Evolutionary conservation across 1,140 invertebrate genomes (phyloP).

Genomic region (Mizuhopecten yessoensis): DNA sequence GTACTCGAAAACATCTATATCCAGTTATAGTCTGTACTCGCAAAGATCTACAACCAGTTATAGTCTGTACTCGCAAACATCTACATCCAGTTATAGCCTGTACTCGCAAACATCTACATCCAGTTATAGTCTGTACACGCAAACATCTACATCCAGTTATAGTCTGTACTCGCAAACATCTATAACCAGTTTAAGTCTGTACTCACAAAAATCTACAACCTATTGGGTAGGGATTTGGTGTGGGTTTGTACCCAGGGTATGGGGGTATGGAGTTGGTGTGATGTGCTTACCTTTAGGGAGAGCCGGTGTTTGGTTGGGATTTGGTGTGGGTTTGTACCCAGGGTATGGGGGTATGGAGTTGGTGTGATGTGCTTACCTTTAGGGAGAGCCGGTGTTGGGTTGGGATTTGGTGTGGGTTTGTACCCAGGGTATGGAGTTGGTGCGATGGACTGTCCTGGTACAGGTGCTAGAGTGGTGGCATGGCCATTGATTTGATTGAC

Average conservation of each 20-base stretch:
- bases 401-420: constrained; percentile 47
- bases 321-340: constrained; percentile 36
- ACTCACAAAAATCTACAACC: too few species aligned
- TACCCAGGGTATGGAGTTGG: constrained; percentile 54
- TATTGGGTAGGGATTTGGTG: constrained; percentile 51
- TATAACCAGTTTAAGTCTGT: too few species aligned
- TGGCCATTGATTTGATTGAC: constrained; percentile 48
- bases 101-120: too few species aligned
- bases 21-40: too few species aligned
- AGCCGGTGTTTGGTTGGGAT: constrained; percentile 53
- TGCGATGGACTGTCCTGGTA: constrained; percentile 49
- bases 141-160: too few species aligned
- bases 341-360: constrained; percentile 46
- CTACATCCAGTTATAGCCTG: too few species aligned
- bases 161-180: too few species aligned
- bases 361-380: constrained; percentile 57
- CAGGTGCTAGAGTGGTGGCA: constrained; percentile 53
- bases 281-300: constrained; percentile 62
- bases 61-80: too few species aligned
- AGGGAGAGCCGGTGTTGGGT: constrained; percentile 55
- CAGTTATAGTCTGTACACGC: too few species aligned
- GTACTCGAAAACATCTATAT: too few species aligned
- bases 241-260: constrained; percentile 42
- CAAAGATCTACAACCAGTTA: too few species aligned
- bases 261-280: constrained; percentile 42